Conservation (phyloP, 2,113 vertebrate genomes). For the Phainopepla nitens region DNA sequence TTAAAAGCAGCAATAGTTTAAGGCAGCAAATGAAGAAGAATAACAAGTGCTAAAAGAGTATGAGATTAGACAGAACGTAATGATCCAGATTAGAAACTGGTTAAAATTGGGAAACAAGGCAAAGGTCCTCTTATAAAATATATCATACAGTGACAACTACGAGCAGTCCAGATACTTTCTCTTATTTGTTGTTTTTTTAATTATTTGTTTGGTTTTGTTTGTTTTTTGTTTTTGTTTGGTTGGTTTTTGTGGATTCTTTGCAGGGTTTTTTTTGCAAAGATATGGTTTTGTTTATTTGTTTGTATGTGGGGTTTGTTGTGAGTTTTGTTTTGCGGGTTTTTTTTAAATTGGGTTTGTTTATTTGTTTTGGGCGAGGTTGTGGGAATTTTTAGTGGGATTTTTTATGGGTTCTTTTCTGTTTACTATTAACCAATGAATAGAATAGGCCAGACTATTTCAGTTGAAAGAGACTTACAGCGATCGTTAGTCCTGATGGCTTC, state of each 20-base stretch:
- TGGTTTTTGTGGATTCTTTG: too few relatives aligned
- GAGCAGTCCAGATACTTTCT: not conserved
- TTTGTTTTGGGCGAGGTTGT: not conserved
- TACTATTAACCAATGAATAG: not conserved
- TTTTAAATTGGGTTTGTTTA: not conserved
- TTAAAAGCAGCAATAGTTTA: conserved; percentile 57
- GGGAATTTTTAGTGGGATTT: not conserved
- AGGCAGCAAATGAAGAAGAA: conserved; percentile 51
- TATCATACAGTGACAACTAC: not conserved
- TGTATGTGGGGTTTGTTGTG: not conserved
- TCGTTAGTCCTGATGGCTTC: rapidly evolving
- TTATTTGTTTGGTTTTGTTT: not conserved
- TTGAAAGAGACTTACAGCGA: rapidly evolving
- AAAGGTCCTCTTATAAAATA: not conserved
- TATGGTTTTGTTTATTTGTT: not conserved
- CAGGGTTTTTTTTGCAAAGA: not conserved
- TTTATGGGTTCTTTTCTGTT: not conserved
- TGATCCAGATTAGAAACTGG: conserved; percentile 36
- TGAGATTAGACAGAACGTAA: conserved; percentile 13
- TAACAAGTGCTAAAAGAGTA: conserved; percentile 21
- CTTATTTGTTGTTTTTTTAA: not conserved
- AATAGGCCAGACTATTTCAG: not conserved
- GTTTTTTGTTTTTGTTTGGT: too few relatives aligned
- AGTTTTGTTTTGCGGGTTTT: not conserved
- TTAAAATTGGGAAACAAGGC: not conserved